Evolutionary conservation across 1,140 invertebrate species (phyloP), one percentile per base, ranked within the genome.

Genomic region (Chironomus striatipennis): DNA sequence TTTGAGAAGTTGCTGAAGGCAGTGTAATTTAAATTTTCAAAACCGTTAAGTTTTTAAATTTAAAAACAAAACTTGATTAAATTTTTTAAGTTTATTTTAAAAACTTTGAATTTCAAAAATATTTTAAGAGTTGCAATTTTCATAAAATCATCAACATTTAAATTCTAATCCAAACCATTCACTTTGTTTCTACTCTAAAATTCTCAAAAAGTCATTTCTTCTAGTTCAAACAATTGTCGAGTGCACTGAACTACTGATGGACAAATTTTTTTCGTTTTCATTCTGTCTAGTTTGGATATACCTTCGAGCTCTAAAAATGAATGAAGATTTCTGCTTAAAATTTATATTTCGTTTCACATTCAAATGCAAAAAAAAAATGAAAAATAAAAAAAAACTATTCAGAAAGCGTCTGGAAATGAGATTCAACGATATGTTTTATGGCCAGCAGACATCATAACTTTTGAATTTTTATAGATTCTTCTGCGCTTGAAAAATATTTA

Each of bases 361-460:
- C 24, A 34, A 34, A 34, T 57, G 12, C 47, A 57, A 15, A 57
- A 47, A 15, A 57, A 57, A 57, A 57, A n/a, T 15, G 12, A 57
- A 57, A 57, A 57, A 57, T 5, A 57, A 57, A 57, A 57, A 47
- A 47, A 57, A 57, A 57, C n/a, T n/a, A n/a, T 57, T 12, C 47
- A 57, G n/a, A 34, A 34, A 34, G 24, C 24, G 24, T 34, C 24
- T 34, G 24, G 24, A 34, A 34, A 34, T 34, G 24, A 34, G 24
- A 34, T 34, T 34, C 24, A 34, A 34, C 24, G 24, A 34, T 34
- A 70, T 70, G 65, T 70, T 70, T 70, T 70, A 70, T 70, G 17
- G 18, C 17, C 20, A 18, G n/a, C 65, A 70, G 65, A 70, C 65
- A 70, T 70, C 65, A 70, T 70, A 70, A 70, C 65, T 20, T 70